These are phyloP conservation scores for Desmodus rotundus DNA, from an alignment of 2,113 vertebrate genomes.

Conservation along the genomic window DNA sequence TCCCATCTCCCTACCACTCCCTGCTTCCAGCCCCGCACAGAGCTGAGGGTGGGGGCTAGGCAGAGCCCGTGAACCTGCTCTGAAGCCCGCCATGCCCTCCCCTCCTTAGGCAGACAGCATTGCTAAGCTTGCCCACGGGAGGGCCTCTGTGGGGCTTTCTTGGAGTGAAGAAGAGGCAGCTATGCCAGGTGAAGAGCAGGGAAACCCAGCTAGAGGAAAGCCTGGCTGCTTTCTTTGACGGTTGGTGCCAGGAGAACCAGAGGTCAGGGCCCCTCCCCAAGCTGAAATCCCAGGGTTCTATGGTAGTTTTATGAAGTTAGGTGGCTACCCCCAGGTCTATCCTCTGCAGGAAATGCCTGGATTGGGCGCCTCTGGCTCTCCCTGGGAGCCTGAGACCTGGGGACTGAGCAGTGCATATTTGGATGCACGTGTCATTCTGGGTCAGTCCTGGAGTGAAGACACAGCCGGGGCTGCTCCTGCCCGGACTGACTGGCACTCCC, in stretches of 20 bases:
- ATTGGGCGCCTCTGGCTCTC: neutral
- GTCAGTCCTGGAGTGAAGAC: neutral
- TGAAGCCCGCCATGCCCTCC: neutral
- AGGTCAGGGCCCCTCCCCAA: neutral
- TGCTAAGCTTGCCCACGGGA: slow-evolving; percentile 48
- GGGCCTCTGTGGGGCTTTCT: slow-evolving; percentile 50
- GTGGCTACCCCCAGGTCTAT: neutral
- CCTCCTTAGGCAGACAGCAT: neutral
- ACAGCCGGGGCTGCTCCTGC: neutral
- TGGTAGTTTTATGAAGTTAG: neutral
- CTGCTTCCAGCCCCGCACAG: neutral
- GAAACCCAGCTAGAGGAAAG: slow-evolving; percentile 43
- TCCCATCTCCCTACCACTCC: neutral
- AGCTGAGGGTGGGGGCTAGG: neutral
- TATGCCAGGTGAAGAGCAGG: slow-evolving; percentile 34
- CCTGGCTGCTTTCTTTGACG: neutral
- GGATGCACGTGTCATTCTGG: neutral
- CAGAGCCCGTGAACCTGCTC: neutral
- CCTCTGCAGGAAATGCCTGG: neutral
- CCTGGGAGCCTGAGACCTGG: neutral
- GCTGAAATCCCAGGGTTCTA: neutral
- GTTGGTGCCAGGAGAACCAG: neutral
- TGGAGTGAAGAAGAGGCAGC: slow-evolving; percentile 18
- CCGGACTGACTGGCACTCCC: neutral
- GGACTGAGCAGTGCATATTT: neutral